Evolutionary conservation across 2,797 vertebrate genomes (phyloP).

Genomic region (Typhlichthys subterraneus): DNA sequence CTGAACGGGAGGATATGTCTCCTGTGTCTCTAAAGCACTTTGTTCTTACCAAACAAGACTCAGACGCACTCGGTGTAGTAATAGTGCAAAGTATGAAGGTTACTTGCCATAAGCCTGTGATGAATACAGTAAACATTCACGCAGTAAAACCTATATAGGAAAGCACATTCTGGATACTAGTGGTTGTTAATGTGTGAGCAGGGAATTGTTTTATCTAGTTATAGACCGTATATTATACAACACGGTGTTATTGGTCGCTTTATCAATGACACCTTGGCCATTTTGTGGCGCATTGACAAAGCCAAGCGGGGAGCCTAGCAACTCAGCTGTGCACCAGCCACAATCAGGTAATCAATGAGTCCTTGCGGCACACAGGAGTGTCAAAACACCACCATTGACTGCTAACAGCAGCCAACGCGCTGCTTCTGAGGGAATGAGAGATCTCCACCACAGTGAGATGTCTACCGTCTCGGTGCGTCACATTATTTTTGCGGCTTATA

Average conservation of each 20-base stretch:
- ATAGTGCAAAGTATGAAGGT: no score
- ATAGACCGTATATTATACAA: slow-evolving; percentile 14
- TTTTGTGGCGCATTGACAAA: slow-evolving; percentile 64
- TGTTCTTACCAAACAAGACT: slow-evolving; percentile 15
- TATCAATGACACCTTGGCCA: slow-evolving; percentile 16
- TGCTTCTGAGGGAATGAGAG: slow-evolving; percentile 53
- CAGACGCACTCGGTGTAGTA: slow-evolving; percentile 4
- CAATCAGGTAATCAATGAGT: slow-evolving; percentile 74
- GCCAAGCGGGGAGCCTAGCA: slow-evolving; percentile 60
- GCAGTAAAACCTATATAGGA: not conserved
- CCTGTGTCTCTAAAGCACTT: slow-evolving; percentile 47
- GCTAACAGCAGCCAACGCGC: slow-evolving; percentile 68
- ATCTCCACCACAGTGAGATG: slow-evolving; percentile 59
- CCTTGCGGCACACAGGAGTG: slow-evolving; percentile 66
- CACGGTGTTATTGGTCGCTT: slow-evolving; percentile 15
- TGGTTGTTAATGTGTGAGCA: no score
- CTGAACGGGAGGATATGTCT: slow-evolving; percentile 25
- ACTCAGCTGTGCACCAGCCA: slow-evolving; percentile 58
- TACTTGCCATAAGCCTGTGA: slow-evolving; percentile 4
- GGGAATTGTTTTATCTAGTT: slow-evolving; percentile 14
- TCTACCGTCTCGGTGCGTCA: slow-evolving; percentile 55
- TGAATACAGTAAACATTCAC: not conserved
- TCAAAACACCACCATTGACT: slow-evolving; percentile 73
- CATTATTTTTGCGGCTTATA: slow-evolving; percentile 61
- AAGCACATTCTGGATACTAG: not conserved